phyloP scores from a whole-genome alignment of 2,888 invertebrate species.

The Agrochola lota region DNA sequence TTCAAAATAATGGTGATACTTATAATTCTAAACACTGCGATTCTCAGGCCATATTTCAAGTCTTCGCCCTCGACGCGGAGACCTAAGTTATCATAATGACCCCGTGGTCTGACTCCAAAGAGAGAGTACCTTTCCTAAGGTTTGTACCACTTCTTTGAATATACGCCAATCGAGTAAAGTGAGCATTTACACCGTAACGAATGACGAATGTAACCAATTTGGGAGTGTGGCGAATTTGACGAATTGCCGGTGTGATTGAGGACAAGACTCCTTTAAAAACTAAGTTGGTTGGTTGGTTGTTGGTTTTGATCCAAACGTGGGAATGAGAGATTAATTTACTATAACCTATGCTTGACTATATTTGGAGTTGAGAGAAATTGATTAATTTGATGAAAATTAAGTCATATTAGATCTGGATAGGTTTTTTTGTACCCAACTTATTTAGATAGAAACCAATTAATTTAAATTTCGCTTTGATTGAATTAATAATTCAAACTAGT shows the following conservation, averaged over 20 bases:
- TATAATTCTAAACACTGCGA: constrained; percentile 26
- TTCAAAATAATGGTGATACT: constrained; percentile 22
- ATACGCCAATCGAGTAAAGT: constrained; percentile 60
- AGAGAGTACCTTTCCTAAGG: constrained; percentile 54
- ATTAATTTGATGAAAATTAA: constrained; percentile 22
- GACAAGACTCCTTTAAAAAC: constrained; percentile 23
- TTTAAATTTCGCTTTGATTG: constrained; percentile 18
- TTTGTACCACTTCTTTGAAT: constrained; percentile 62
- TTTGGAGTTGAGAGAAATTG: constrained; percentile 40
- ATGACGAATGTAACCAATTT: constrained; percentile 62
- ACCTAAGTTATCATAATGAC: constrained; percentile 59
- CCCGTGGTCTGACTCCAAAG: constrained; percentile 48
- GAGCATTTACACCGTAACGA: constrained; percentile 64
- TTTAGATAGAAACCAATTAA: constrained; percentile 21
- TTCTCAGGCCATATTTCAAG: constrained; percentile 60
- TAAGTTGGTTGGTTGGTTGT: no score
- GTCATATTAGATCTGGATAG: not conserved
- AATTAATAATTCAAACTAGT: constrained; percentile 5
- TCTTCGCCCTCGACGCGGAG: constrained; percentile 32
- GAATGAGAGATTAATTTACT: constrained; percentile 16
- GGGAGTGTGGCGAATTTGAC: constrained; percentile 59
- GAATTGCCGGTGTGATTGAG: constrained; percentile 54
- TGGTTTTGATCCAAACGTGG: not conserved
- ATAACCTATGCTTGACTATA: constrained; percentile 15
- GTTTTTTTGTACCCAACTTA: not conserved